phyloP scores from a whole-genome alignment of 2,888 invertebrate genomes.

The Thumatha senex region DNA sequence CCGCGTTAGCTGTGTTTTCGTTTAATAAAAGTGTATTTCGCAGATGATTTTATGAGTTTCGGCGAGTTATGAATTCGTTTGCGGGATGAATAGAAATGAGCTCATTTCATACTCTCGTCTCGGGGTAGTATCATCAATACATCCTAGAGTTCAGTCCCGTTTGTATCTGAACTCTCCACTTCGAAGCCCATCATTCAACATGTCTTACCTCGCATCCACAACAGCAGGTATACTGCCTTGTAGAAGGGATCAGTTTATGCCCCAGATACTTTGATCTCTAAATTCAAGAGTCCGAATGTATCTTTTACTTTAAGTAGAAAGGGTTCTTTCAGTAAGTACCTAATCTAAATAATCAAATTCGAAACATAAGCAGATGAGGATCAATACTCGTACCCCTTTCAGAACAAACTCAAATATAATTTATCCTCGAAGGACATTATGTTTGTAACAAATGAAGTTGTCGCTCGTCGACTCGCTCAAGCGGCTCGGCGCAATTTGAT shows the following conservation, averaged over 20 bases:
- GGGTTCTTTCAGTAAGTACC: too few species aligned
- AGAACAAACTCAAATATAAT: slow-evolving; percentile 36
- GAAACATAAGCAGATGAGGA: slow-evolving; percentile 14
- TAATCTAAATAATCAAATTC: slow-evolving; percentile 15
- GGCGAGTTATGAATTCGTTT: slow-evolving; percentile 68
- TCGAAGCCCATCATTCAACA: too few species aligned
- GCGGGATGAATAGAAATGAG: slow-evolving; percentile 52
- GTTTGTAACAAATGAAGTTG: slow-evolving; percentile 61
- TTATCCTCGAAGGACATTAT: slow-evolving; percentile 46
- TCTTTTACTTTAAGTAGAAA: slow-evolving; percentile 44
- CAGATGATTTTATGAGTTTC: slow-evolving; percentile 70
- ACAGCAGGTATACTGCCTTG: too few species aligned
- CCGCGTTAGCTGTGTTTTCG: slow-evolving; percentile 70
- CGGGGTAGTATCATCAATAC: neutral
- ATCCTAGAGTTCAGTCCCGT: too few species aligned
- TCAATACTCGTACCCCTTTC: slow-evolving; percentile 10
- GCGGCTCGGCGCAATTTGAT: slow-evolving; percentile 65
- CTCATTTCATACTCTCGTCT: slow-evolving; percentile 49
- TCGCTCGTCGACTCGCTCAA: slow-evolving; percentile 50
- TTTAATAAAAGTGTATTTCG: slow-evolving; percentile 73
- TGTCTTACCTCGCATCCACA: too few species aligned
- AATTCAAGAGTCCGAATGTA: too few species aligned
- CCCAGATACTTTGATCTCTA: too few species aligned
- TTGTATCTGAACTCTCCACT: too few species aligned
- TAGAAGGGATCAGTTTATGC: too few species aligned